phyloP scores from a whole-genome alignment of 2,888 invertebrate genomes.

The Pristionchus maxplancki region DNA sequence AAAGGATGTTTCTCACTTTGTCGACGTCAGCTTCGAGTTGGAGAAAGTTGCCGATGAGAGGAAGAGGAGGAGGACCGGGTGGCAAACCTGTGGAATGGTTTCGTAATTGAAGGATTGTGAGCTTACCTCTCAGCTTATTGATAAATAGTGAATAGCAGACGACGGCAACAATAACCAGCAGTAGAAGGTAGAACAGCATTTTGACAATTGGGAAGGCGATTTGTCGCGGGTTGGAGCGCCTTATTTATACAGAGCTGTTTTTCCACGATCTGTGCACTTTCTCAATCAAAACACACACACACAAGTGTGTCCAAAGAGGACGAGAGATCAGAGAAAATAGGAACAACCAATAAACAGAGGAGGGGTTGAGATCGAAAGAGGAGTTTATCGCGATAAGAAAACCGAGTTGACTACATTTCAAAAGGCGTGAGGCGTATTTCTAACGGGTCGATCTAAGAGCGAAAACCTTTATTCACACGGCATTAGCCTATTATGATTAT shows the following conservation, averaged over 20 bases:
- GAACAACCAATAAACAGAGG: too few species aligned
- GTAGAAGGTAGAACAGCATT: not conserved
- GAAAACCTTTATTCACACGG: too few species aligned
- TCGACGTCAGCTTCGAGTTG: conserved; percentile 26
- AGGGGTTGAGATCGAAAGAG: too few species aligned
- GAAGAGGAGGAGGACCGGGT: conserved; percentile 48
- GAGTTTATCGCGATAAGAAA: not conserved
- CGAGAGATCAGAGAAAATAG: too few species aligned
- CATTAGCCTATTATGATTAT: too few species aligned
- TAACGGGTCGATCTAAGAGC: too few species aligned
- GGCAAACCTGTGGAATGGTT: not conserved
- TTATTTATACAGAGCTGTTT: too few species aligned
- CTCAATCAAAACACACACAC: too few species aligned
- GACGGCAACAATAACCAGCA: not conserved
- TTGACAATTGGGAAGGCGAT: not conserved
- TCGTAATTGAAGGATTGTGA: not conserved
- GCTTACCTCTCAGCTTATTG: not conserved
- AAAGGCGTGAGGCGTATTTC: too few species aligned
- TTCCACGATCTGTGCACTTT: too few species aligned
- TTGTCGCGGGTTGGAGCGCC: too few species aligned
- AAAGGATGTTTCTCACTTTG: not conserved
- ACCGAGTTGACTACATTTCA: conserved; percentile 1
- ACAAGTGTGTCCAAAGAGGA: too few species aligned
- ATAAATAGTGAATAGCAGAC: conserved; percentile 9
- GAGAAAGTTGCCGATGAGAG: conserved; percentile 4